Conservation (phyloP, 2,113 vertebrate species). For the Pachyramphus minor region DNA sequence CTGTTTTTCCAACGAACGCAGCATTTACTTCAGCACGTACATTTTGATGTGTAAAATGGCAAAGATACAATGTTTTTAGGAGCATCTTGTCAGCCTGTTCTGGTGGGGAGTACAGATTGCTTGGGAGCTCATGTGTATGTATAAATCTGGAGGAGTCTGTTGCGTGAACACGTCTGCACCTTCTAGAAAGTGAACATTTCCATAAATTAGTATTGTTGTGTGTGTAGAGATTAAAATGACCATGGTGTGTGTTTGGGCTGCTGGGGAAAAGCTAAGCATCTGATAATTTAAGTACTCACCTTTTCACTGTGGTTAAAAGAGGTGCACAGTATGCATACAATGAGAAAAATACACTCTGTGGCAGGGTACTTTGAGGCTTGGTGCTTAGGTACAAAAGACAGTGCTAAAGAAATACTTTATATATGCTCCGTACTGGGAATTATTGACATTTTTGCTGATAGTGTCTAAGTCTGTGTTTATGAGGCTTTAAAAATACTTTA, state of each 20-base stretch:
- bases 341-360: neutral
- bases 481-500: neutral
- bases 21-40: neutral
- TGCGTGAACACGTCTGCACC: neutral
- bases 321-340: rapidly evolving
- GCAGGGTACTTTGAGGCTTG: neutral
- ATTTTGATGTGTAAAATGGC: neutral
- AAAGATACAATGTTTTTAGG: rapidly evolving
- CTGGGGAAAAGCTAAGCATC: neutral
- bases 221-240: neutral
- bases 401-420: neutral
- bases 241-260: neutral
- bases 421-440: neutral
- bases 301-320: neutral
- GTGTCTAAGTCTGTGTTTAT: neutral
- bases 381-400: neutral
- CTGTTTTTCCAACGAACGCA: neutral
- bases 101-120: neutral
- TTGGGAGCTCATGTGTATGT: rapidly evolving
- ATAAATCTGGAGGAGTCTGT: neutral
- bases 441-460: neutral
- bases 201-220: rapidly evolving
- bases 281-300: neutral
- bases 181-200: neutral
- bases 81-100: neutral